Evolutionary conservation across 2,888 invertebrate genomes (phyloP).

Genomic region (Drosophila siamana): DNA sequence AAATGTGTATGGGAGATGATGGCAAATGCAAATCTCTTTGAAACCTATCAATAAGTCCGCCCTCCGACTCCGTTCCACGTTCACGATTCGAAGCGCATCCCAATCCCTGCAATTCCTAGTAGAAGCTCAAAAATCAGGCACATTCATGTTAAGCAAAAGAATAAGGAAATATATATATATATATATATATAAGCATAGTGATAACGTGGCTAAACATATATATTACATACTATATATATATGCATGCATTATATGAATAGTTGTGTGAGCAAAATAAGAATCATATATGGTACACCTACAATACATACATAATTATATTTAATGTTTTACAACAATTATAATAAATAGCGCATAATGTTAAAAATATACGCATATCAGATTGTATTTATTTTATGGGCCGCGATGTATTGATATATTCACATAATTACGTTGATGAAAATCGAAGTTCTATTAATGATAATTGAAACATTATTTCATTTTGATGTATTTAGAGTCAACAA

Average conservation of each 20-base stretch:
- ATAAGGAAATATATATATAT: constrained; percentile 5
- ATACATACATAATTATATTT: constrained; percentile 60
- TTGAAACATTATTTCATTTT: too few relatives aligned
- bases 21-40: constrained; percentile 7
- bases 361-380: constrained; percentile 28
- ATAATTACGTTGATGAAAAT: too few relatives aligned
- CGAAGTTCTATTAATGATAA: too few relatives aligned
- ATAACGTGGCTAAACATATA: constrained; percentile 60
- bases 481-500: background rate
- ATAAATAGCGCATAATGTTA: constrained; percentile 73
- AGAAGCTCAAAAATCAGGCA: constrained; percentile 55
- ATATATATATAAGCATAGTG: constrained; percentile 52
- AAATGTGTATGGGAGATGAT: constrained; percentile 5
- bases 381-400: background rate
- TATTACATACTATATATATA: constrained; percentile 13
- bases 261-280: constrained; percentile 59
- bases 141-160: constrained; percentile 18
- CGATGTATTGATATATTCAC: too few relatives aligned
- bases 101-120: constrained; percentile 26
- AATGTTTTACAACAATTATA: constrained; percentile 76
- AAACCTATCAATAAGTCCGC: constrained; percentile 35
- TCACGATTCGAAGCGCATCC: constrained; percentile 7
- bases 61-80: constrained; percentile 29
- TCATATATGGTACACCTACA: constrained; percentile 55
- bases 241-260: constrained; percentile 26